Evolutionary conservation across 2,113 vertebrate species (phyloP), one percentile per base, ranked within the genome.

Genomic region (Campylorhamphus procurvoides): DNA sequence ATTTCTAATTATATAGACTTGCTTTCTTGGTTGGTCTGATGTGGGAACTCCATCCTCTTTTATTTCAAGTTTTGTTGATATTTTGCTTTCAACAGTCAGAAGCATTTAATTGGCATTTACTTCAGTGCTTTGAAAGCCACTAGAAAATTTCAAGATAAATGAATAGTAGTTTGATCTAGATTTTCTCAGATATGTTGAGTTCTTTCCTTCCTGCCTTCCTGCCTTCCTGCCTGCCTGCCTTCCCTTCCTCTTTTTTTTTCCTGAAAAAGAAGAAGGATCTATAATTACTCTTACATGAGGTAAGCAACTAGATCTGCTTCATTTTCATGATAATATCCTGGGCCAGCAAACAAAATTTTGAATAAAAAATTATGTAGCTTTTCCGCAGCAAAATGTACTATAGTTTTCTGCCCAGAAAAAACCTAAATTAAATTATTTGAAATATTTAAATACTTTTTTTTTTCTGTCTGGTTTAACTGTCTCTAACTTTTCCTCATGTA

Each of bases 171-270:
- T 82, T 40, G 8, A 63, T 76, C 23, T 56, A 33, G 8, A 73
- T 80, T 60, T 52, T 83, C 16, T 68, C 39, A 79, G 10, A 24
- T 49, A 62, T 14, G 4, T 46, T 17, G 6, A 42, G 0, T 24
- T 35, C 7, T 9, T 52, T 58, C 13, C 40, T 40, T 40, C 40
- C 10, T 40, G 11, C 40, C 10, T 14, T 40, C 40, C 40, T 40
- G 11, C 33, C 17, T 37, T 28, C 6, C 5, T 27, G 6, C 11
- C 10, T 7, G 29, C 12, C 11, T 15, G 1, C 37, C 31, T 5
- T 3, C 5, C 7, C 9, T 24, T 14, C 33, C 35, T 5, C 23
- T 10, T 40, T 12, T 5, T 5, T 19, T 29, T 44, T 62, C 22
- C 24, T n/a, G 13, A 40, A 40, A 14, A 42, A 15, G 40, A 42